A percentile compares a stretch with the other conserved stretches of the same genome.
Evolutionary conservation across 2,113 vertebrate species (phyloP).

Genomic region (Pao palembangensis): DNA sequence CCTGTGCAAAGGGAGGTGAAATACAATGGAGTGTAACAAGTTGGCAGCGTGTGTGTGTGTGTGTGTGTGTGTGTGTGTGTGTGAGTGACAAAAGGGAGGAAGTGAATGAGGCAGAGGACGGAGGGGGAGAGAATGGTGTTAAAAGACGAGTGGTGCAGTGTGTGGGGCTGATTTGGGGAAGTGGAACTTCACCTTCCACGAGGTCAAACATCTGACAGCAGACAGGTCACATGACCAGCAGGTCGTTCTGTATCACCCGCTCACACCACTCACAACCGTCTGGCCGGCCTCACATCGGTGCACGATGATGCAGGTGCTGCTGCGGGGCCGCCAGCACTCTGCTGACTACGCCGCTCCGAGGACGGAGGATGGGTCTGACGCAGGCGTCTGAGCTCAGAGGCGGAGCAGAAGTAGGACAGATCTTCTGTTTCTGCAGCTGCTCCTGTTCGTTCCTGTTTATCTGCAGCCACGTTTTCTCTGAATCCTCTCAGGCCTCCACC

Average conservation of each 20-base stretch:
- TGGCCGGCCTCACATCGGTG: conserved; percentile 30
- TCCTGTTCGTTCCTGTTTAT: neutral
- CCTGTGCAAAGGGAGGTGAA: conserved; percentile 32
- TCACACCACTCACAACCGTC: no score
- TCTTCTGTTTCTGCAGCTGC: no score
- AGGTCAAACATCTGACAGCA: conserved; percentile 28
- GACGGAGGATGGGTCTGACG: neutral
- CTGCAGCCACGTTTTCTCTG: neutral
- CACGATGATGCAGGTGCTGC: conserved; percentile 43
- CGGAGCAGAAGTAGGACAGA: neutral
- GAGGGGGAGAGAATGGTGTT: neutral
- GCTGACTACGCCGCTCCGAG: conserved; percentile 43
- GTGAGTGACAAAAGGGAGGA: conserved; percentile 17
- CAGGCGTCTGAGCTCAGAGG: neutral
- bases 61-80: conserved; percentile 2
- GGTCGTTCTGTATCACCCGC: neutral
- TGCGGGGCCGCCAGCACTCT: conserved; percentile 25
- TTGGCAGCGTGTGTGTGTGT: neutral
- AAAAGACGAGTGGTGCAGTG: neutral
- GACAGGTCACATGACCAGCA: conserved; percentile 1
- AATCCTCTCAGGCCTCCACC: neutral
- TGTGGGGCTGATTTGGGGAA: neutral
- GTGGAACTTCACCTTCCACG: conserved; percentile 17
- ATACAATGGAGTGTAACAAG: neutral
- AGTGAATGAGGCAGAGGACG: neutral